These are phyloP conservation scores for Amphibalanus amphitrite DNA, from an alignment of 1,140 invertebrate genomes.

Conservation along the genomic window DNA sequence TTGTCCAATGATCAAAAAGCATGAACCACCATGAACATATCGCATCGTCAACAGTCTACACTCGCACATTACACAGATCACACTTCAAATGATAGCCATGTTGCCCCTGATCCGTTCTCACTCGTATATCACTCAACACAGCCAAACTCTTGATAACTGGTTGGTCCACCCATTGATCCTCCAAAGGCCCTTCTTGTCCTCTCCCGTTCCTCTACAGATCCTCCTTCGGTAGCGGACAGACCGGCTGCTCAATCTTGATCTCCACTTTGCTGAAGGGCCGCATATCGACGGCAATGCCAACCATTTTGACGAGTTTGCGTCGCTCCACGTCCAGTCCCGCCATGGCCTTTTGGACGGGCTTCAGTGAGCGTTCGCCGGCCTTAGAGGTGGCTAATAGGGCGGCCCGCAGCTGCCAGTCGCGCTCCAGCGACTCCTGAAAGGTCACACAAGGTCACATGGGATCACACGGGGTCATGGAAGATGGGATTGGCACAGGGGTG, in stretches of 20 bases:
- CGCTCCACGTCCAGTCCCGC: background rate
- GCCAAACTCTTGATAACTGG: too few species aligned
- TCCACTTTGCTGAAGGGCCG: background rate
- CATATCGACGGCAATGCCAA: background rate
- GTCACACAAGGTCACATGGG: background rate
- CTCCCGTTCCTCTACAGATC: background rate
- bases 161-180: too few species aligned
- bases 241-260: background rate
- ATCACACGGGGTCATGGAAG: background rate
- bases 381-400: background rate
- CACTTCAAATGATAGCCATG: too few species aligned
- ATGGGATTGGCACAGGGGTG: too few species aligned
- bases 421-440: background rate
- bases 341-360: background rate
- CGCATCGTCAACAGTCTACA: too few species aligned
- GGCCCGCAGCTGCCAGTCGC: background rate
- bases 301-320: background rate
- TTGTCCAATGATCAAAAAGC: too few species aligned
- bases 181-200: too few species aligned
- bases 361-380: background rate
- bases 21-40: too few species aligned
- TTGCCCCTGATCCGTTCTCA: too few species aligned
- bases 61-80: too few species aligned
- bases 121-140: too few species aligned
- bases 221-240: background rate